Conservation (phyloP, 1,140 invertebrate species). For the Sminthurides bifidus region DNA sequence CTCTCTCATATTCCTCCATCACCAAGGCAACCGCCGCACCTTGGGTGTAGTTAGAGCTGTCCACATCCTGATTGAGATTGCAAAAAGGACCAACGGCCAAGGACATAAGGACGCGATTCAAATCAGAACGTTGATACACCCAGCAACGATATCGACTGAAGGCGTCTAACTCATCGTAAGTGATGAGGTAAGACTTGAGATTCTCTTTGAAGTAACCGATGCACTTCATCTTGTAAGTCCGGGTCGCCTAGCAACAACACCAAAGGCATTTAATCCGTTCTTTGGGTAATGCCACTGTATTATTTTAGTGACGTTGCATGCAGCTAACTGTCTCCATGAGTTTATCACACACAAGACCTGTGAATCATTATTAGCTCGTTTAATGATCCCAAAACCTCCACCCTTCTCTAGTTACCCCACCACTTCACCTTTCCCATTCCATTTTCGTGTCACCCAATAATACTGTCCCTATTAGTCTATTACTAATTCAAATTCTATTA, state of each 20-base stretch:
- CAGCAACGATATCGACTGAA: conserved; percentile 93
- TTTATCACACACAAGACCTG: no score
- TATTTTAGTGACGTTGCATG: no score
- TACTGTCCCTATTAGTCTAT: no score
- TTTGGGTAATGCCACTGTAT: no score
- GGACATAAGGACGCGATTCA: conserved; percentile 80
- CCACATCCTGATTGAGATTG: conserved; percentile 77
- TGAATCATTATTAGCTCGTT: no score
- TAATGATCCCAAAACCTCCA: no score
- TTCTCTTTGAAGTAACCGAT: conserved; percentile 98
- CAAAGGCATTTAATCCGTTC: conserved; percentile 1
- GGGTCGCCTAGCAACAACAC: conserved; percentile 57
- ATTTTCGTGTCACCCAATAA: no score
- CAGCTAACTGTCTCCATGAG: no score
- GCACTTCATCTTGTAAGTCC: conserved; percentile 92
- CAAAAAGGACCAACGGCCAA: conserved; percentile 84
- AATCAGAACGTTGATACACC: conserved; percentile 91
- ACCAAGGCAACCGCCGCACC: conserved; percentile 81
- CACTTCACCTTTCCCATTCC: no score
- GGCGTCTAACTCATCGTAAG: conserved; percentile 90
- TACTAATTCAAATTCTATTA: no score
- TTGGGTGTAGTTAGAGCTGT: conserved; percentile 71
- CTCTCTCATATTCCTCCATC: conserved; percentile 83
- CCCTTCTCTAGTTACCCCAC: no score
- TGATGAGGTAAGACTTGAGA: conserved; percentile 90